Base-by-base conservation (phyloP, 2,113 vertebrate genomes). In the Catharus bicknelli region DNA sequence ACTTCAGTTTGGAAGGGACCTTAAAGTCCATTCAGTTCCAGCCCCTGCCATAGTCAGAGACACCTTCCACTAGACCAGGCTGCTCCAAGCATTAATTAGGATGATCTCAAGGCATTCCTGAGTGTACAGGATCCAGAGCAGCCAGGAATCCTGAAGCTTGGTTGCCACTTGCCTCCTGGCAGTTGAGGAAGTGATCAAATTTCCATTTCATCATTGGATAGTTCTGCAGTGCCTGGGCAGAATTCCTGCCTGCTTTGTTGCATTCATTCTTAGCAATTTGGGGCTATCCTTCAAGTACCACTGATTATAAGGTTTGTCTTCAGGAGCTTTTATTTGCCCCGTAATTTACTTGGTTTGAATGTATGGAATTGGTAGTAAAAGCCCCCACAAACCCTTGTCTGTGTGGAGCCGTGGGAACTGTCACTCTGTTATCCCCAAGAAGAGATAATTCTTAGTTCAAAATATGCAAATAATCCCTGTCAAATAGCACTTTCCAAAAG, bases 401-500 rank as follows among this genome's bases (percentile, higher is more conserved):
- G 13, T 45, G 22, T 86, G 50, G 80, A 86, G 61, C 80, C 77
- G 36, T 95, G 83, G 53, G 42, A 94, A 51, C 43, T 93, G n/a
- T 54, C 47, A 34, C 19, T 86, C 0, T 69, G 27, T 83, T 85
- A 21, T 68, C 79, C 80, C 40, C 14, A 66, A 87, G 26, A 18
- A 50, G 45, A 91, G 40, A 26, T 10, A 23, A 55, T 77, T 69
- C 62, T 83, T 43, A 43, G 40, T 86, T 95, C 43, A 40, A 80
- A 83, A 76, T 40, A 63, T 68, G 8, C 40, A 93, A 55, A 85
- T 80, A 14, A 88, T 95, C 40, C 38, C 62, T 38, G 74, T 93
- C 70, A 95, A 87, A 90, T 77, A 67, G 5, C 38, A 50, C 82
- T 94, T 95, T 42, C 27, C 55, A 69, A 91, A 87, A 90, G 72